These are phyloP conservation scores for Sebastes ruberrimus DNA, from an alignment of 2,797 vertebrate species.

Conservation along the genomic window DNA sequence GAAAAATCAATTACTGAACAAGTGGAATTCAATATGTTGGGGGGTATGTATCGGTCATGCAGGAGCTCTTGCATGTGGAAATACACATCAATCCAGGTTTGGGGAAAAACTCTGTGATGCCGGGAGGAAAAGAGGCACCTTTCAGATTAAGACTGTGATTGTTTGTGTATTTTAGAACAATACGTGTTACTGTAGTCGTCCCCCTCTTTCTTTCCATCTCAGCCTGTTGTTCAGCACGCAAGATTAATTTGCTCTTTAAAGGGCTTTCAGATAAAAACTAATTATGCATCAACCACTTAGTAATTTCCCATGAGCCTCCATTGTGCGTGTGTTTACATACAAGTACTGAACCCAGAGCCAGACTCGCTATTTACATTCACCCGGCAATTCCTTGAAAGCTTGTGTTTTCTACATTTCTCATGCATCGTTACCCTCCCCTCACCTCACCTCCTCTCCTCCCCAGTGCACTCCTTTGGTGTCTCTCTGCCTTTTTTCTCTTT, in stretches of 20 bases:
- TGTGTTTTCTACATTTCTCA: conserved; percentile 45
- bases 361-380: conserved; percentile 49
- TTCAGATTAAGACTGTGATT: not conserved
- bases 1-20: conserved; percentile 74
- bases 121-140: not conserved
- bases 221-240: conserved; percentile 17
- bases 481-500: conserved; percentile 38
- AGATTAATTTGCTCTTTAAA: conserved; percentile 62
- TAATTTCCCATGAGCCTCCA: conserved; percentile 54
- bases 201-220: not conserved
- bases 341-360: conserved; percentile 22
- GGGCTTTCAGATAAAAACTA: conserved; percentile 55
- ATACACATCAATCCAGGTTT: not conserved
- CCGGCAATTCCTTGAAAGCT: conserved; percentile 55
- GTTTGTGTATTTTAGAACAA: conserved; percentile 22
- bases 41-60: not conserved
- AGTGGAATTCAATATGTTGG: conserved; percentile 60
- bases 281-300: conserved; percentile 67
- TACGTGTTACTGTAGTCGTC: not conserved
- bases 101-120: not conserved
- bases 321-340: conserved; percentile 53
- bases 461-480: conserved; percentile 17
- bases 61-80: not conserved
- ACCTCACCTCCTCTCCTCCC: conserved; percentile 22
- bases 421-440: conserved; percentile 40